Percentiles rank a stretch among this genome's conserved stretches.
phyloP scores from a whole-genome alignment of 2,113 vertebrate genomes.

The Orientallactaga bullata region DNA sequence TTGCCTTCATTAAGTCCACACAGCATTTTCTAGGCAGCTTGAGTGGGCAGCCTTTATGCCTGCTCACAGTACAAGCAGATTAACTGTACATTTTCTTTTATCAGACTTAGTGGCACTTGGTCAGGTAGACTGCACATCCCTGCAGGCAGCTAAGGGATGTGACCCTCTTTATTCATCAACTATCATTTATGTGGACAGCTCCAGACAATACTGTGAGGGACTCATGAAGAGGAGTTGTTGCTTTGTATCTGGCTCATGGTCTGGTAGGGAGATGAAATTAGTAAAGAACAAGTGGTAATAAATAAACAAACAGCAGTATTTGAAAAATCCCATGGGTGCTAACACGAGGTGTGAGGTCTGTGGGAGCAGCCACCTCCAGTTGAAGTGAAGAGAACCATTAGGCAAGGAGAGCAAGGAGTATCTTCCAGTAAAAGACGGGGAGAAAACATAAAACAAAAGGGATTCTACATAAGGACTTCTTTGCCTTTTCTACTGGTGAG shows the following conservation, averaged over 20 bases:
- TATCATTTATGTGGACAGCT: constrained; percentile 5
- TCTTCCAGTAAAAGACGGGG: not conserved
- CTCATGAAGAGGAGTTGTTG: not conserved
- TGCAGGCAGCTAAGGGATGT: not conserved
- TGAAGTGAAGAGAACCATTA: not conserved
- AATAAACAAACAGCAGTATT: not conserved
- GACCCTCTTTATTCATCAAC: constrained; percentile 32
- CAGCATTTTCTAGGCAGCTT: not conserved
- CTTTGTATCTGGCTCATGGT: not conserved
- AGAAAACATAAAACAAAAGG: not conserved
- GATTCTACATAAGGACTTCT: not conserved
- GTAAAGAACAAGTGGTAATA: not conserved
- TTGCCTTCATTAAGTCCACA: constrained; percentile 2
- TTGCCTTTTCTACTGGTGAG: not conserved
- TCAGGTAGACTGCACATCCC: not conserved
- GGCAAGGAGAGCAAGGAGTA: not conserved
- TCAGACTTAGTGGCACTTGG: not conserved
- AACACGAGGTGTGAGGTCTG: not conserved
- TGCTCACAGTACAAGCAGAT: not conserved
- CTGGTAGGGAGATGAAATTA: not conserved
- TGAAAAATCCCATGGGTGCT: not conserved
- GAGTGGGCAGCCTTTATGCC: not conserved
- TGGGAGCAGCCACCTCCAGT: not conserved
- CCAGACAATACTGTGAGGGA: not conserved
- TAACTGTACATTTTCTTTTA: not conserved